Percentiles rank a stretch among this genome's conserved stretches.
phyloP scores from a whole-genome alignment of 2,888 invertebrate species.

The Chromoteleia sp. region DNA sequence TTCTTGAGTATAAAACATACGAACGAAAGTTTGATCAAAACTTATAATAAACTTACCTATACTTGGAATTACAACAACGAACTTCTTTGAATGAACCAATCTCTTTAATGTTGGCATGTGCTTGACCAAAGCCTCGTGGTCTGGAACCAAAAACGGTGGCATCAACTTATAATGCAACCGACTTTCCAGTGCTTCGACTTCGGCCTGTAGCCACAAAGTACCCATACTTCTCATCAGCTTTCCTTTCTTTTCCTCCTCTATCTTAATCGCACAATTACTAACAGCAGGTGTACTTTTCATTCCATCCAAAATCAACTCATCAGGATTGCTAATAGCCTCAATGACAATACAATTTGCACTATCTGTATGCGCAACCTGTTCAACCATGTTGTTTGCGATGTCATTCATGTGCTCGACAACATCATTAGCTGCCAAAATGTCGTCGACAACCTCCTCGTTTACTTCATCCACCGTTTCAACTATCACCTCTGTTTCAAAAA shows the following conservation, averaged over 20 bases:
- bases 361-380: slow-evolving; percentile 47
- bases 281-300: too few relatives aligned
- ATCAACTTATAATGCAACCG: slow-evolving; percentile 87
- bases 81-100: slow-evolving; percentile 92
- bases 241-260: slow-evolving; percentile 82
- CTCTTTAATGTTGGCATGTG: slow-evolving; percentile 92
- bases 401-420: slow-evolving; percentile 58
- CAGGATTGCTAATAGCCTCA: too few relatives aligned
- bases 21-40: too few relatives aligned
- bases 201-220: slow-evolving; percentile 94
- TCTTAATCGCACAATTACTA: slow-evolving; percentile 6
- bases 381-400: slow-evolving; percentile 55
- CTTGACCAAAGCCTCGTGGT: slow-evolving; percentile 92
- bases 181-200: slow-evolving; percentile 93
- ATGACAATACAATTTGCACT: neutral
- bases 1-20: too few relatives aligned
- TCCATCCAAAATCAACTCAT: too few relatives aligned
- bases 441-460: slow-evolving; percentile 28
- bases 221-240: slow-evolving; percentile 94
- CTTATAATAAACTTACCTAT: too few relatives aligned
- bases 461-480: slow-evolving; percentile 2
- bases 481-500: slow-evolving; percentile 17
- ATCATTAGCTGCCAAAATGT: slow-evolving; percentile 44
- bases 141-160: slow-evolving; percentile 95
- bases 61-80: slow-evolving; percentile 94